Evolutionary conservation across 2,113 vertebrate species (phyloP).

Genomic region (Saimiri boliviensis): DNA sequence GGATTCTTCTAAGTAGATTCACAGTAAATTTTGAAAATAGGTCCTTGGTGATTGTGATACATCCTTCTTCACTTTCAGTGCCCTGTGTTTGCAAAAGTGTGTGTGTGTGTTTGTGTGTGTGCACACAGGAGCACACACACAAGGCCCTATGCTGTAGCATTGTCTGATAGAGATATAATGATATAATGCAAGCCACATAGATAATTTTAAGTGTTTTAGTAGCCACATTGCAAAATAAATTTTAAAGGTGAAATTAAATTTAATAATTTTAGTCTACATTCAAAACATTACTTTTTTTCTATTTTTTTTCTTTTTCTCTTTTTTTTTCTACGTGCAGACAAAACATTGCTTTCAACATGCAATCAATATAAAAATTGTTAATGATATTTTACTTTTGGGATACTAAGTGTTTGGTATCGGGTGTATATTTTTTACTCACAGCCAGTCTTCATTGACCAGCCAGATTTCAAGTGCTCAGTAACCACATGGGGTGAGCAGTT

Average conservation of each 20-base stretch:
- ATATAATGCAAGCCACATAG: not conserved
- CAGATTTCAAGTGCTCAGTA: not conserved
- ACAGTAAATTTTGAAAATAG: not conserved
- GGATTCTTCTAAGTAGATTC: not conserved
- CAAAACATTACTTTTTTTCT: not conserved
- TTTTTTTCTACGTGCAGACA: too few species aligned
- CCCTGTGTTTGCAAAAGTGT: not conserved
- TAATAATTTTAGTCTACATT: not conserved
- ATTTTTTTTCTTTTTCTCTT: too few species aligned
- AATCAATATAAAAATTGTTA: not conserved
- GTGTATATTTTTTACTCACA: not conserved
- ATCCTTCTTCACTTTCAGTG: too few species aligned
- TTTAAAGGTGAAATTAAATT: not conserved
- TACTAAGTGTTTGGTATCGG: not conserved
- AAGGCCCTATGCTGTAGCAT: not conserved
- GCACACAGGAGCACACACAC: accelerated
- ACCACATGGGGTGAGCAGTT: not conserved
- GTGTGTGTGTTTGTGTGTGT: accelerated
- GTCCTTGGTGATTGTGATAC: too few species aligned
- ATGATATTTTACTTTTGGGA: not conserved
- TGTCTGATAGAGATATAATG: not conserved
- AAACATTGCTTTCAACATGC: not conserved
- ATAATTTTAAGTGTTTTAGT: not conserved
- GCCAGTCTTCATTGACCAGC: not conserved
- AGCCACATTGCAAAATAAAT: not conserved